Base-by-base conservation (phyloP, 2,113 vertebrate species). In the Shinisaurus crocodilurus region DNA sequence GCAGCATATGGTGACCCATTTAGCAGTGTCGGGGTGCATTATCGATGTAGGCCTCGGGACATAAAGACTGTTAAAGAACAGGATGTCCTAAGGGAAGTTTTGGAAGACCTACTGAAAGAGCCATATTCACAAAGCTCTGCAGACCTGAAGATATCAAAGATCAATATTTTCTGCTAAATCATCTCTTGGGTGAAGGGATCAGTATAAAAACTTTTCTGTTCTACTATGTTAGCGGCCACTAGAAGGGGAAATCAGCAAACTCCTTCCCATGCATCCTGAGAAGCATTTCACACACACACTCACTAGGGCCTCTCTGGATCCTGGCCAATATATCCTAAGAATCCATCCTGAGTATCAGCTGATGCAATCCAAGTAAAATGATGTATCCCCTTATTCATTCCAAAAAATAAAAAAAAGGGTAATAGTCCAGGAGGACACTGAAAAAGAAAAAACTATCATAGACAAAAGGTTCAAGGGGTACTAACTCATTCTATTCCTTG, bases 101-200 rank as follows among this genome's bases (percentile, higher is more conserved):
- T 85, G 48, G 82, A 85, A 90, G 63, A 77, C 34, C 60, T 67
- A 90, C 70, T 37, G 45, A 85, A 85, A 67, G 65, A 90, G 74
- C 60, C 34, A 7, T 67, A 79, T 85, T 50, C 9, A 45, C 0
- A 90, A n/a, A 91, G 79, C 32, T 32, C 45, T 10, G 48, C 40
- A 45, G 70, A 86, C 20, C 18, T 67, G 76, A 20, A 29, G 10
- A n/a, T 70, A 76, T 81, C 29, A 57, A 5, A 25, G 72, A 90
- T 43, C 13, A 2, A 70, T 88, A 6, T 37, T 88, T 87, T 45
- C 70, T 72, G 60, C 43, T 15, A 84, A 20, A 81, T 67, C 90
- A 23, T 67, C 77, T 86, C 27, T 60, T 67, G 54, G 37, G 88
- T 77, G 82, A 85, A 85, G 18, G 18, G 25, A 57, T 85, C 43